Conservation (phyloP, 2,113 vertebrate genomes). For the Macheiramphus alcinus region DNA sequence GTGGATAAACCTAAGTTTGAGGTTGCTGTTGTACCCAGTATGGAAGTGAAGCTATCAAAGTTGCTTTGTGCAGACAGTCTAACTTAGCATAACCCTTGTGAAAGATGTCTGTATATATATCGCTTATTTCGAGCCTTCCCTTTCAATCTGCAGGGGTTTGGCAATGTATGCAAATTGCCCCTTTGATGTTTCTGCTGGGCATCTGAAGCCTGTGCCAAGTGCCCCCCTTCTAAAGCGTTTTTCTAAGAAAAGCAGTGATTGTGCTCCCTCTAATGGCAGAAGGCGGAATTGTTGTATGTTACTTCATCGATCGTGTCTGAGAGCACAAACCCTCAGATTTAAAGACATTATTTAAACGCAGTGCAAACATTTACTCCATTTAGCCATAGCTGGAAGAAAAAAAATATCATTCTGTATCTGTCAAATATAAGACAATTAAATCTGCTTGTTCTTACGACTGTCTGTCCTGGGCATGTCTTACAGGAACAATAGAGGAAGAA, state of each 20-base stretch:
- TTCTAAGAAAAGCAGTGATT: neutral
- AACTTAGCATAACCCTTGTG: neutral
- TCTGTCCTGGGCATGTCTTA: neutral
- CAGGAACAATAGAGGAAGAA: neutral
- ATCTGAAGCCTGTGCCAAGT: neutral
- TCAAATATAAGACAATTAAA: neutral
- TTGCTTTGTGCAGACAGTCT: neutral
- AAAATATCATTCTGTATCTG: neutral
- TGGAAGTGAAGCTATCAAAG: neutral
- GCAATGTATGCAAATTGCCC: neutral
- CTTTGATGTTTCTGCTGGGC: neutral
- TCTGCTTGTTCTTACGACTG: neutral
- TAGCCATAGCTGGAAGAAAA: neutral
- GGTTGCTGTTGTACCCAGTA: neutral
- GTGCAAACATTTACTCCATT: neutral
- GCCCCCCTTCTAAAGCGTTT: neutral
- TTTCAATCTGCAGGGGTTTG: neutral
- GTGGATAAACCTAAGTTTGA: neutral
- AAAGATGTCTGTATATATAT: neutral
- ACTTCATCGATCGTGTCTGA: rapidly evolving
- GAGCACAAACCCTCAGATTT: neutral
- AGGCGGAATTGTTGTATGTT: neutral
- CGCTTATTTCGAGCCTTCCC: neutral
- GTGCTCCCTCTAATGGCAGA: neutral
- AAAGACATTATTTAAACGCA: neutral